phyloP scores from a whole-genome alignment of 2,113 vertebrate species.

The Cebus imitator region DNA sequence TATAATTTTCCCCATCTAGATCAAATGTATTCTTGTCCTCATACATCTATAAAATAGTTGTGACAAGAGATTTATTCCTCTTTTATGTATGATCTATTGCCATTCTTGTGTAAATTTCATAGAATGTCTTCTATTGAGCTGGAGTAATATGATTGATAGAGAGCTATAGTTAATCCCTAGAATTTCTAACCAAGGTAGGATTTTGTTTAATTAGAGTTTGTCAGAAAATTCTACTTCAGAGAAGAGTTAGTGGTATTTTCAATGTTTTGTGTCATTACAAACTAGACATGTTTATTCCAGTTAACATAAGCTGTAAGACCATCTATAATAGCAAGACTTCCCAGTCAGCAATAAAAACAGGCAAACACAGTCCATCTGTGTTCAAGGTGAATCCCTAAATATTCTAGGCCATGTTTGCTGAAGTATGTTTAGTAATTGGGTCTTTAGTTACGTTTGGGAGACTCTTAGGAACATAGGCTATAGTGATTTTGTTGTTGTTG shows the following conservation, averaged over 20 bases:
- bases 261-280: background rate
- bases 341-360: background rate
- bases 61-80: background rate
- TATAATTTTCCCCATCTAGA: background rate
- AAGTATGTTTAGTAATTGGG: background rate
- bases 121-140: background rate
- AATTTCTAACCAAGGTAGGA: background rate
- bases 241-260: background rate
- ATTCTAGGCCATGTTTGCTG: background rate
- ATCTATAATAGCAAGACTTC: background rate
- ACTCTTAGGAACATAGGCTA: background rate
- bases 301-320: background rate
- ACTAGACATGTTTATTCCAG: background rate
- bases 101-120: background rate
- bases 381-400: background rate
- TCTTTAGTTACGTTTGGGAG: background rate
- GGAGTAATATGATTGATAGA: background rate
- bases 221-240: constrained; percentile 28
- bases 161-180: background rate
- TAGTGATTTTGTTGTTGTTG: background rate
- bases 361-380: background rate
- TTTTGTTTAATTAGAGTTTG: constrained; percentile 31
- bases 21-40: background rate
- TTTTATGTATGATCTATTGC: background rate
- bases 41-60: background rate